Conservation (phyloP, 2,797 vertebrate genomes). For the Sebastes reedi region DNA sequence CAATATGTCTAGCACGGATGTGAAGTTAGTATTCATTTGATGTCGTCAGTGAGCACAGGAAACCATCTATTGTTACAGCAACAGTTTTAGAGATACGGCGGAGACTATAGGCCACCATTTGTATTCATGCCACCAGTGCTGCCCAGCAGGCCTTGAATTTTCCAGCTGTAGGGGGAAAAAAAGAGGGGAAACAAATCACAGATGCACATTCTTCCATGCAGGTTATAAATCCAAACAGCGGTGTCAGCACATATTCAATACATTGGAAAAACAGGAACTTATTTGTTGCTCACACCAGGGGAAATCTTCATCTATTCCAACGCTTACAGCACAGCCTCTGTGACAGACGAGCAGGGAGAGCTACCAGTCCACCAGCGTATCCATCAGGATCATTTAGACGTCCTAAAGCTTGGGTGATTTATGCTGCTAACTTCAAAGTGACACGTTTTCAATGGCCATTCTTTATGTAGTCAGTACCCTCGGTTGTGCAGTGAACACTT, state of each 20-base stretch:
- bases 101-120: slow-evolving; percentile 10
- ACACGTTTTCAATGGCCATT: slow-evolving; percentile 30
- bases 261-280: slow-evolving; percentile 35
- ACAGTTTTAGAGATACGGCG: not conserved
- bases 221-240: slow-evolving; percentile 50
- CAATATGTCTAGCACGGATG: not conserved
- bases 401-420: slow-evolving; percentile 34
- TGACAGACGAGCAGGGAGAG: slow-evolving; percentile 14
- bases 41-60: not conserved
- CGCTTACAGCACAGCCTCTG: not conserved
- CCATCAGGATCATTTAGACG: slow-evolving; percentile 22
- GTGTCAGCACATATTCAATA: slow-evolving; percentile 59
- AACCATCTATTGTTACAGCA: slow-evolving; percentile 3
- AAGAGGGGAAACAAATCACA: slow-evolving; percentile 29
- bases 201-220: slow-evolving; percentile 20
- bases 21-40: not conserved
- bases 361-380: not conserved
- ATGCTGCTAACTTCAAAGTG: slow-evolving; percentile 23
- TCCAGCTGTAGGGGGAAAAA: not conserved
- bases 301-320: slow-evolving; percentile 42
- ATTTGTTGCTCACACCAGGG: slow-evolving; percentile 39
- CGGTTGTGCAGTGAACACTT: not conserved
- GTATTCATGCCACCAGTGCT: slow-evolving; percentile 30
- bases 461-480: slow-evolving; percentile 14
- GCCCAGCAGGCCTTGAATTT: slow-evolving; percentile 34